Conservation (phyloP, 2,113 vertebrate species). For the Rhadina sibilatrix region DNA sequence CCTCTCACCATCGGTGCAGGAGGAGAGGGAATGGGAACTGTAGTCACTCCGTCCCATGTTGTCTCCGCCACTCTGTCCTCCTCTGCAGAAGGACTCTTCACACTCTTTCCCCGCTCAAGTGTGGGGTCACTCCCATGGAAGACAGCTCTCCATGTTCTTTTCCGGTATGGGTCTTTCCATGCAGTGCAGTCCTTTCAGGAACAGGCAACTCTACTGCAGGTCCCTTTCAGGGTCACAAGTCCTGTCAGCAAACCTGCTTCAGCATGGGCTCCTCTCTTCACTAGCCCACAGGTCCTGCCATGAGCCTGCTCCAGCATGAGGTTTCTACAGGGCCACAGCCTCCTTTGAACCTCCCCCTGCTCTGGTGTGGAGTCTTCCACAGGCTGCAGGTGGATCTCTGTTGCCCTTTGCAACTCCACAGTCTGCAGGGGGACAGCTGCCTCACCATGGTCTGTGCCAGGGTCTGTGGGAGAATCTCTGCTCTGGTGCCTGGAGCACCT, state of each 20-base stretch:
- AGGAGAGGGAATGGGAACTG: not conserved
- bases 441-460: not conserved
- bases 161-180: not conserved
- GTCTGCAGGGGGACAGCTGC: not conserved
- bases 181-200: not conserved
- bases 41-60: fast-evolving
- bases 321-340: not conserved
- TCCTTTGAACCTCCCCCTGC: not conserved
- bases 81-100: not conserved
- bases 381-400: not conserved
- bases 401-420: not conserved
- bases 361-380: fast-evolving
- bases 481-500: fast-evolving
- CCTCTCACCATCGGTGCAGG: fast-evolving
- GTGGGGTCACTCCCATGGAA: not conserved
- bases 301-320: fast-evolving
- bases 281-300: not conserved
- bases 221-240: too few relatives aligned
- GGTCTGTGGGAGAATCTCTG: not conserved
- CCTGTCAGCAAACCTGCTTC: not conserved
- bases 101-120: not conserved
- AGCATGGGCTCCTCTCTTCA: not conserved
- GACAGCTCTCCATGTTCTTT: not conserved
- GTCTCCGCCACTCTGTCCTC: not conserved
- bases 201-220: not conserved